Percentiles rank a stretch among this genome's conserved stretches.
Conservation (phyloP, 2,113 vertebrate genomes). For the Triplophysa dalaica region DNA sequence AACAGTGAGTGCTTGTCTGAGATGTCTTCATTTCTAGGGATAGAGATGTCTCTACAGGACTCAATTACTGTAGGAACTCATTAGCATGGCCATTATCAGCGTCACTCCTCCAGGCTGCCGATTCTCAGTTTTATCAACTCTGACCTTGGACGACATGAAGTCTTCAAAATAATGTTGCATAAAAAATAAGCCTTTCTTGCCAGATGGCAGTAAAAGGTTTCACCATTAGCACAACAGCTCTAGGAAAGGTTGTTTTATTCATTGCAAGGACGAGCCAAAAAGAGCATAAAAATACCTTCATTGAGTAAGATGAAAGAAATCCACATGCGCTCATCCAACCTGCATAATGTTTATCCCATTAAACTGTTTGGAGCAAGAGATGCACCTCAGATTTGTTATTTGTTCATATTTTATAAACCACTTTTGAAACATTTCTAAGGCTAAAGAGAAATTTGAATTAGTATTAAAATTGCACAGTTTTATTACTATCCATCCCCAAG, state of each 20-base stretch:
- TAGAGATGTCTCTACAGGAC: conserved; percentile 21
- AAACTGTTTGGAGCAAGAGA: no score
- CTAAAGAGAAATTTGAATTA: no score
- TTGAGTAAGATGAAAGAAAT: not conserved
- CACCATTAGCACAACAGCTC: not conserved
- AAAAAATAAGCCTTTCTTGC: not conserved
- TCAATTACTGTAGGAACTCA: conserved; percentile 43
- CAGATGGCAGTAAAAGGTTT: not conserved
- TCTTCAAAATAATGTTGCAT: not conserved
- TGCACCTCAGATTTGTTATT: no score
- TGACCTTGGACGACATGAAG: conserved; percentile 21
- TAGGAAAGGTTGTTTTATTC: not conserved
- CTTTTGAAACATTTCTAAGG: no score
- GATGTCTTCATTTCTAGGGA: conserved; percentile 9
- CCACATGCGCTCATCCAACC: not conserved
- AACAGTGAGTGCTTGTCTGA: not conserved
- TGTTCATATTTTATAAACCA: no score
- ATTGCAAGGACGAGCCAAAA: not conserved
- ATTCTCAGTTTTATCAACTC: conserved; percentile 20
- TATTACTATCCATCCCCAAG: no score
- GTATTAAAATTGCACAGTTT: no score
- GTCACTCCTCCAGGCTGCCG: conserved; percentile 1
- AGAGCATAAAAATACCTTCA: not conserved
- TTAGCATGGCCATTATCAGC: conserved; percentile 43
- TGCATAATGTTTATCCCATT: not conserved